phyloP scores from a whole-genome alignment of 1,140 invertebrate species.

The Cotesia typhae region DNA sequence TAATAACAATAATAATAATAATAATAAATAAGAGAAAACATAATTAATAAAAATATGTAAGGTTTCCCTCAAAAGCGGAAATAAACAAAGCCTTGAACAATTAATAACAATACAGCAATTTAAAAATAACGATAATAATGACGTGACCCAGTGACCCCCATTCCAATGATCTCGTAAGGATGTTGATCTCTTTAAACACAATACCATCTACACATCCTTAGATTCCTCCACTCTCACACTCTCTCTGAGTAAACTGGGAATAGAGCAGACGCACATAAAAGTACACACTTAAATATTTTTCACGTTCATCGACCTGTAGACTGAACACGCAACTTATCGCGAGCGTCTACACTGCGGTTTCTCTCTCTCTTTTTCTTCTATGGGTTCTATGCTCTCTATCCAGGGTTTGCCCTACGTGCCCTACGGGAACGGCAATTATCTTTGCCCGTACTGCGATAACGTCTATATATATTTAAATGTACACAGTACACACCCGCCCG shows the following conservation, averaged over 20 bases:
- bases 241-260: too few relatives aligned
- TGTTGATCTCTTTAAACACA: conserved; percentile 17
- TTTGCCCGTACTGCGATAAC: conserved; percentile 27
- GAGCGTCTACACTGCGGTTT: conserved; percentile 34
- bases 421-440: conserved; percentile 36
- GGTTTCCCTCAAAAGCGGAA: background rate
- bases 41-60: background rate
- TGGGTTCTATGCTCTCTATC: background rate
- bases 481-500: too few relatives aligned
- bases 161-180: conserved; percentile 29
- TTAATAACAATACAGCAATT: too few relatives aligned
- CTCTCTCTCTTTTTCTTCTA: conserved; percentile 30
- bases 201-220: background rate
- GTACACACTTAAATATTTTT: conserved; percentile 14
- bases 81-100: too few relatives aligned
- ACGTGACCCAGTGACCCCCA: conserved; percentile 41
- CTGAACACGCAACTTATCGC: conserved; percentile 42
- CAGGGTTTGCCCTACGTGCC: too few relatives aligned
- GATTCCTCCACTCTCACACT: too few relatives aligned
- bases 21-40: too few relatives aligned
- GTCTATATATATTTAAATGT: background rate
- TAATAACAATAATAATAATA: too few relatives aligned
- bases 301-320: conserved; percentile 35
- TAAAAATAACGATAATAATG: background rate
- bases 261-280: background rate